Evolutionary conservation across 1,140 invertebrate species (phyloP), one percentile per base, ranked within the genome.

Genomic region (Holcopasites calliopsidis): DNA sequence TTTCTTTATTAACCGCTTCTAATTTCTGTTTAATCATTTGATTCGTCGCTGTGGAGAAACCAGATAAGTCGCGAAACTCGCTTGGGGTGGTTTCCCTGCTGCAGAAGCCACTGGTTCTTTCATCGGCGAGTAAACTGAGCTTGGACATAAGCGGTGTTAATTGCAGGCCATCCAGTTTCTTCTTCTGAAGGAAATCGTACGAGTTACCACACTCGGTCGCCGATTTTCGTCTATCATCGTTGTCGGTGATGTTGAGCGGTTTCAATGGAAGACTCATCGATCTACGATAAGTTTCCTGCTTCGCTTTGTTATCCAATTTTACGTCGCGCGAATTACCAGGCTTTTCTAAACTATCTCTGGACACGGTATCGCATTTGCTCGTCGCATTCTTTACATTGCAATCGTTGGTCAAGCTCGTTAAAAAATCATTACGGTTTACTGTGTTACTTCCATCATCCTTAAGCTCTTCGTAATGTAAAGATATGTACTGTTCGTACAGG

Each of bases 141-240:
- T 96, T 96, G 4, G 95, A 95, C 95, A 97, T 96, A 7, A 97
- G 86, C 0, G 96, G 96, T 0, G 96, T 97, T n/a, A 96, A 82
- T 49, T 95, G 95, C 0, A 96, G 92, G 3, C 90, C 95, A 71
- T 83, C 92, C 83, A 90, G 90, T 84, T 91, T 94, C 88, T 88
- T 92, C 83, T 80, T 92, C 86, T 89, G 89, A 92, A 79, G 91
- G 89, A 42, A 89, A 7, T 83, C 78, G 11, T 49, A 84, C 11
- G 57, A 33, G n/a, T 44, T 90, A 0, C 90, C 85, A 10, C 88
- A 91, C 0, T 91, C 90, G 1, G 92, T 90, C 16, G 87, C 85
- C 10, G 86, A 87, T 70, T 90, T 91, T 84, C 77, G 89, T 74
- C 88, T 74, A 49, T 89, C 87, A 0, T 89, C 88, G 11, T 86